Evolutionary conservation across 1,140 invertebrate genomes (phyloP).

Genomic region (Cherax destructor): DNA sequence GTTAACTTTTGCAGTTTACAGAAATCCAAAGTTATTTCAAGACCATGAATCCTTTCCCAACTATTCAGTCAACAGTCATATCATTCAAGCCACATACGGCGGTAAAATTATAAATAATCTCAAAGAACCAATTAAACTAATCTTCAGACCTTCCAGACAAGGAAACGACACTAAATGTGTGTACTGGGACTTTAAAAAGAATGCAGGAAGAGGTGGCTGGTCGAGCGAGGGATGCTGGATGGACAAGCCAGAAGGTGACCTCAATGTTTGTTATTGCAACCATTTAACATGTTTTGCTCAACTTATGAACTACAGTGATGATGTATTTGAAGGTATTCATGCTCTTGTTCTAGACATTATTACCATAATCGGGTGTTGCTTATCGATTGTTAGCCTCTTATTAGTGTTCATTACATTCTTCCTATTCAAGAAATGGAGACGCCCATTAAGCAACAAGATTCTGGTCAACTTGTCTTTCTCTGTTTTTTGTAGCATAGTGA

Average conservation of each 20-base stretch:
- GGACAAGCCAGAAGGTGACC: constrained; percentile 26
- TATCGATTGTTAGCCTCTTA: constrained; percentile 72
- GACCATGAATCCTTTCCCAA: constrained; percentile 11
- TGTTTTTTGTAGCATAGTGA: constrained; percentile 69
- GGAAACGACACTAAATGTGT: constrained; percentile 68
- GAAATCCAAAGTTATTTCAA: constrained; percentile 53
- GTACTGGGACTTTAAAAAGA: constrained; percentile 71
- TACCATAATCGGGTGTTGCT: constrained; percentile 71
- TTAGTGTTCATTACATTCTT: constrained; percentile 72
- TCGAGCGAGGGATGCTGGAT: constrained; percentile 70
- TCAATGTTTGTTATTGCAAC: constrained; percentile 71
- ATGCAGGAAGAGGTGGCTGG: constrained; percentile 70
- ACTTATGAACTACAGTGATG: constrained; percentile 71
- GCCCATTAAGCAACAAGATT: constrained; percentile 72
- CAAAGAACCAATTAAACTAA: constrained; percentile 29
- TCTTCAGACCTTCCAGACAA: constrained; percentile 24
- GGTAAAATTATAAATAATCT: constrained; percentile 32
- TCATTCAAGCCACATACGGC: constrained; percentile 59
- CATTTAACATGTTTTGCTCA: constrained; percentile 71
- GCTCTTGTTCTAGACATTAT: constrained; percentile 68
- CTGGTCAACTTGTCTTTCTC: constrained; percentile 73
- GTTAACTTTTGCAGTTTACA: constrained; percentile 53
- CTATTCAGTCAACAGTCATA: constrained; percentile 45
- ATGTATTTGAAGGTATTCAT: constrained; percentile 46
- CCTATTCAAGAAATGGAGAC: constrained; percentile 73